Percentiles rank a stretch among this genome's conserved stretches.
Evolutionary conservation across 2,888 invertebrate species (phyloP).

Genomic region (Hartigia nigra): DNA sequence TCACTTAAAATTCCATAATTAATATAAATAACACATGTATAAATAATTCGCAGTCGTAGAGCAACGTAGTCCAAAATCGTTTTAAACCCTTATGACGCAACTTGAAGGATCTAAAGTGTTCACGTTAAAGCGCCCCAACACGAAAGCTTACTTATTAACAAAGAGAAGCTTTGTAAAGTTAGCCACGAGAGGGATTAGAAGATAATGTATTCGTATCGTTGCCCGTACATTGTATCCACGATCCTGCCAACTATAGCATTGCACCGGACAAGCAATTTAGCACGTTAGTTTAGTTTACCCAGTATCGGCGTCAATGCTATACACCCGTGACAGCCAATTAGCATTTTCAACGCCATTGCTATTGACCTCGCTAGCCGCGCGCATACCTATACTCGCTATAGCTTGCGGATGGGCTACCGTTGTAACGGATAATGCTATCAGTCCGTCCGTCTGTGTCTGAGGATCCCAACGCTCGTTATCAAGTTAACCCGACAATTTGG

Average conservation of each 20-base stretch:
- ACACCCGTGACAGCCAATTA: constrained; percentile 3
- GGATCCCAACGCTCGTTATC: neutral
- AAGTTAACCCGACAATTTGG: neutral
- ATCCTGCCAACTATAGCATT: neutral
- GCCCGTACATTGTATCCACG: neutral
- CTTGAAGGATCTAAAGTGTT: neutral
- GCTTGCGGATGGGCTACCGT: neutral
- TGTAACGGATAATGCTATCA: neutral
- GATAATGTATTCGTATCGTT: neutral
- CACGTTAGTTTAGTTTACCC: neutral
- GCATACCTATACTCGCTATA: neutral
- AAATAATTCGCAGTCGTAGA: too few relatives aligned
- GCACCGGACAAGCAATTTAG: neutral
- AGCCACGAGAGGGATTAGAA: neutral
- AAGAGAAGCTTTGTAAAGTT: neutral
- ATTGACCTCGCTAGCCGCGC: neutral
- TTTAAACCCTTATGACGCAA: neutral
- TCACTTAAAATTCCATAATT: too few relatives aligned
- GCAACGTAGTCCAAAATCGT: too few relatives aligned
- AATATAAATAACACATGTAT: too few relatives aligned
- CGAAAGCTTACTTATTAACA: neutral
- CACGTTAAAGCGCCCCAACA: neutral
- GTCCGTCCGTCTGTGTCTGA: neutral
- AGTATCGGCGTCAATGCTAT: constrained; percentile 1
- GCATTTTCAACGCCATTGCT: constrained; percentile 2